Evolutionary conservation across 1,140 invertebrate genomes (phyloP).

Genomic region (Drosophila orena): DNA sequence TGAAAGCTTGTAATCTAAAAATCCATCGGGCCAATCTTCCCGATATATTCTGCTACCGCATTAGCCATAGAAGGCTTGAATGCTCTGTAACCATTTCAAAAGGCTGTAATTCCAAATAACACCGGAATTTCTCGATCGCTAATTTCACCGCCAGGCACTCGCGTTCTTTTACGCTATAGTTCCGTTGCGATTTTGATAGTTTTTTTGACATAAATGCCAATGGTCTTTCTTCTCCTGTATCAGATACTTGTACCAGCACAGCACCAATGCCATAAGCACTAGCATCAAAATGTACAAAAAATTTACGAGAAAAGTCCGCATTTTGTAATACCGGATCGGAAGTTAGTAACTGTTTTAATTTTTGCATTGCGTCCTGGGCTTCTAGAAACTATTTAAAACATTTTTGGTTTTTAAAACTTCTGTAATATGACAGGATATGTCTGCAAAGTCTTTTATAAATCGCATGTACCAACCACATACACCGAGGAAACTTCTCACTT

Average conservation of each 20-base stretch:
- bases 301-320: neutral
- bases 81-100: neutral
- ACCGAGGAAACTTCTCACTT: too few relatives aligned
- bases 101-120: neutral
- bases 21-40: too few relatives aligned
- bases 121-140: neutral
- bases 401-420: slow-evolving; percentile 1
- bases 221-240: neutral
- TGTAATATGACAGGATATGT: neutral
- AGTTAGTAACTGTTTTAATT: slow-evolving; percentile 8
- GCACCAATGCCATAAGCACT: too few relatives aligned
- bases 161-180: neutral
- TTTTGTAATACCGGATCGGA: slow-evolving; percentile 23
- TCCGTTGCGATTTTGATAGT: neutral
- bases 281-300: neutral
- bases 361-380: slow-evolving; percentile 13
- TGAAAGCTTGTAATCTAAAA: too few relatives aligned
- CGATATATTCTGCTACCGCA: too few relatives aligned
- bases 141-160: neutral
- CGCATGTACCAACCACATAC: neutral
- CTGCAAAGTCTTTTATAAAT: neutral
- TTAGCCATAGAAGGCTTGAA: neutral
- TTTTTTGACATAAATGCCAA: neutral
- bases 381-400: slow-evolving; percentile 14
- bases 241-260: neutral